Evolutionary conservation across 37 sponge, comb jelly and placozoan genomes (phyloP), one percentile per base, ranked within the genome.

Genomic region (Bolinopsis microptera): DNA sequence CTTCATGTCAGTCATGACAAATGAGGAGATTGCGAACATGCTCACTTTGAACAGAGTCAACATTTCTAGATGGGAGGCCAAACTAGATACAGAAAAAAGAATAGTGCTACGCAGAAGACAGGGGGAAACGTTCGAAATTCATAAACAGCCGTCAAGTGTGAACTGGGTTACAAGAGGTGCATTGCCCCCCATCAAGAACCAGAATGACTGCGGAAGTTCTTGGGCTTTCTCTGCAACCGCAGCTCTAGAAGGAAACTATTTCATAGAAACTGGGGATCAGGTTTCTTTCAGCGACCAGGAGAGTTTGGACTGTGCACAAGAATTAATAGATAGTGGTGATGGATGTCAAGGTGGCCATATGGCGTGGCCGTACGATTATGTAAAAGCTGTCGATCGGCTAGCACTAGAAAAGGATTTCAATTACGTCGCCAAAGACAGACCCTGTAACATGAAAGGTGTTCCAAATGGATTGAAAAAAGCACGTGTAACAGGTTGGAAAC

Each of bases 1-100:
- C 37, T 77, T 77, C 80, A 18, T 77, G 33, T 77, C 80, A 16
- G 80, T 77, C 80, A 77, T 77, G 80, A 77, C 80, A 1, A 34
- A 35, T 18, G 36, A 77, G 32, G 80, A 77, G 32, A 1, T 16
- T 1, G 36, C 9, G 18, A 3, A 27, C 18, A 1, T 77, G 2
- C 80, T 77, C 33, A 77, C 27, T 77, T 36, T 77, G 36, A 18
- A 35, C 18, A 1, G 21, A 18, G 21, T 77, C 18, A 77, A 77
- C 35, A 32, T 33, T 16, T 28, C 74, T n/a, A 8, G 74, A n/a
- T 28, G 74, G 74, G 74, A 24, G 74, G 26, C 5, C 2, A n/a
- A 72, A n/a, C 30, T 23, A n/a, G 74, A 72, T 23, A 2, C 31
- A 30, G 3, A 8, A 9, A 5, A 8, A 9, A 8, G 18, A 3